Evolutionary conservation across 2,113 vertebrate genomes (phyloP).

Genomic region (Malaclemys terrapin): DNA sequence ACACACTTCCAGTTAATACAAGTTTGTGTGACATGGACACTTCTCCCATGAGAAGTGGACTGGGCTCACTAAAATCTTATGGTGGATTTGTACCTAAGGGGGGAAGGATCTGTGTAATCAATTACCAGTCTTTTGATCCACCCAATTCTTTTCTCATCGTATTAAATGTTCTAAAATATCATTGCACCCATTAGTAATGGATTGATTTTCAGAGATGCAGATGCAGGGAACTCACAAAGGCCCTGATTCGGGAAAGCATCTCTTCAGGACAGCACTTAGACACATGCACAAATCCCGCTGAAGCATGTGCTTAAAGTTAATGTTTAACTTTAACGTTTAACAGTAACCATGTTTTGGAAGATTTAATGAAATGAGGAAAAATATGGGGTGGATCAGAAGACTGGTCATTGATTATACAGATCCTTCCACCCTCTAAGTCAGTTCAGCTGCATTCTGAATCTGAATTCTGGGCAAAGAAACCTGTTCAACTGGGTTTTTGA

Average conservation of each 20-base stretch:
- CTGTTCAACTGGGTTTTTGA: not conserved
- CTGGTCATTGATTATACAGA: not conserved
- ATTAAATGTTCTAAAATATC: slow-evolving; percentile 61
- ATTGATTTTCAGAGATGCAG: not conserved
- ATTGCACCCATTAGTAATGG: not conserved
- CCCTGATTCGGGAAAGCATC: accelerated
- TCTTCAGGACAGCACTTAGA: not conserved
- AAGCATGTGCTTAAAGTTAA: not conserved
- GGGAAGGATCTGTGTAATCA: slow-evolving; percentile 56
- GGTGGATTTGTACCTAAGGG: not conserved
- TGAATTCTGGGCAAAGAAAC: not conserved
- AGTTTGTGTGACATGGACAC: slow-evolving; percentile 29
- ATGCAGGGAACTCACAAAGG: not conserved
- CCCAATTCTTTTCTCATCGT: slow-evolving; percentile 37
- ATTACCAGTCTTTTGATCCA: slow-evolving; percentile 56
- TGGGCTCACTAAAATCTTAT: not conserved
- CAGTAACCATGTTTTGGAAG: not conserved
- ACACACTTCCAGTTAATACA: not conserved
- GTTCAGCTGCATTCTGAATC: not conserved
- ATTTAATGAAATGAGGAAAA: not conserved
- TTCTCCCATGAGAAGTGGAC: not conserved
- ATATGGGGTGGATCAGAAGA: not conserved
- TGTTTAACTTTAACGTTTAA: not conserved
- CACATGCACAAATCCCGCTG: accelerated
- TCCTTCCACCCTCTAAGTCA: not conserved